phyloP scores from a whole-genome alignment of 2,888 invertebrate species.

The Ochropacha duplaris region DNA sequence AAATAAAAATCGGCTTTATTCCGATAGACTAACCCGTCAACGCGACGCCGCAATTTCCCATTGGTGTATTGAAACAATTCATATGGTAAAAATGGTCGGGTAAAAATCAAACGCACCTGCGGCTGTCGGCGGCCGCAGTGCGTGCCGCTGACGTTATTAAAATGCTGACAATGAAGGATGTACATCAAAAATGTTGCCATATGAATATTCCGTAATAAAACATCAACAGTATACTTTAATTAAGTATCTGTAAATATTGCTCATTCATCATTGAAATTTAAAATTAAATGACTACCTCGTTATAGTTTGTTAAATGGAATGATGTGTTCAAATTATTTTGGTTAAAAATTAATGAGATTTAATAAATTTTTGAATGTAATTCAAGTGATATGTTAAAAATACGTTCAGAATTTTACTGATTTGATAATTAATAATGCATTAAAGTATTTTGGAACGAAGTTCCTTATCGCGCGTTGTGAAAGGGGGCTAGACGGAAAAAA shows the following conservation, averaged over 20 bases:
- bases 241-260: not conserved
- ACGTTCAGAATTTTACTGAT: too few relatives aligned
- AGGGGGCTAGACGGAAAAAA: too few relatives aligned
- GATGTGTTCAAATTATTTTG: not conserved
- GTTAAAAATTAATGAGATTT: not conserved
- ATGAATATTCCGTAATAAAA: not conserved
- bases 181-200: not conserved
- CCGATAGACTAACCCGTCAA: conserved; percentile 5
- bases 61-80: conserved; percentile 17
- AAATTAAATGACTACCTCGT: not conserved
- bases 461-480: too few relatives aligned
- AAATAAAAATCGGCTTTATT: conserved; percentile 31
- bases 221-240: not conserved
- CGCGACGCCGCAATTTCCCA: conserved; percentile 19
- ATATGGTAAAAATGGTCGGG: conserved; percentile 25
- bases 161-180: not conserved
- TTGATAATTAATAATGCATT: too few relatives aligned
- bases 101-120: conserved; percentile 40
- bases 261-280: not conserved
- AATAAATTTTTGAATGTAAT: too few relatives aligned
- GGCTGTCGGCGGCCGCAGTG: not conserved
- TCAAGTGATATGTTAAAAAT: not conserved
- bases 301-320: not conserved
- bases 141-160: not conserved
- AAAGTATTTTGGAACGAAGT: too few relatives aligned